A percentile compares a stretch with the other conserved stretches of the same genome.
Conservation (phyloP, 1,140 invertebrate genomes). For the Drosophila tristis region DNA sequence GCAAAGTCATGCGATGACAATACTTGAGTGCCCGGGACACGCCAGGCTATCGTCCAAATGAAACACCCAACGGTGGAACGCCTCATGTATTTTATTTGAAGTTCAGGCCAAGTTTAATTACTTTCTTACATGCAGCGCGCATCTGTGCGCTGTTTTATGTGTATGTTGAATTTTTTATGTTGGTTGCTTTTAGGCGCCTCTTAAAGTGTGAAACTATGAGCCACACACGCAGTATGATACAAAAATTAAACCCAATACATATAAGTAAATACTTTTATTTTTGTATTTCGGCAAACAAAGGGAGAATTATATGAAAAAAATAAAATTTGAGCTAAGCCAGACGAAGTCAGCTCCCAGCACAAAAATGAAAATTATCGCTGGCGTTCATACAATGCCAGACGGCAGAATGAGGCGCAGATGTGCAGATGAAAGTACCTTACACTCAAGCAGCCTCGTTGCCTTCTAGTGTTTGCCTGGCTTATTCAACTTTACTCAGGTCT, state of each 20-base stretch:
- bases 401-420: constrained; percentile 19
- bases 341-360: constrained; percentile 47
- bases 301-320: constrained; percentile 21
- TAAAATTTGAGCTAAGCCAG: constrained; percentile 19
- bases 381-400: too few relatives aligned
- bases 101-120: constrained; percentile 75
- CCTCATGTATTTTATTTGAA: constrained; percentile 39
- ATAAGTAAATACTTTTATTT: not conserved
- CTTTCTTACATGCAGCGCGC: constrained; percentile 69
- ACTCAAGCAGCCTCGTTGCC: constrained; percentile 43
- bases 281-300: constrained; percentile 18
- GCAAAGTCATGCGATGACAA: constrained; percentile 77
- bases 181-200: constrained; percentile 67
- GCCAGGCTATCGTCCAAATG: constrained; percentile 29
- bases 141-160: constrained; percentile 49
- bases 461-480: constrained; percentile 73
- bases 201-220: constrained; percentile 7
- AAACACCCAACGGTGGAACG: not conserved
- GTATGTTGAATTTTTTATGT: constrained; percentile 1
- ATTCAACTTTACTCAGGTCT: constrained; percentile 61
- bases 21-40: constrained; percentile 72
- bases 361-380: constrained; percentile 76
- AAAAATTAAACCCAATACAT: not conserved
- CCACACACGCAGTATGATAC: not conserved
- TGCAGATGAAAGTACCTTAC: constrained; percentile 17